phyloP scores from a whole-genome alignment of 2,113 vertebrate species.

The Microcebus lehilahytsara region DNA sequence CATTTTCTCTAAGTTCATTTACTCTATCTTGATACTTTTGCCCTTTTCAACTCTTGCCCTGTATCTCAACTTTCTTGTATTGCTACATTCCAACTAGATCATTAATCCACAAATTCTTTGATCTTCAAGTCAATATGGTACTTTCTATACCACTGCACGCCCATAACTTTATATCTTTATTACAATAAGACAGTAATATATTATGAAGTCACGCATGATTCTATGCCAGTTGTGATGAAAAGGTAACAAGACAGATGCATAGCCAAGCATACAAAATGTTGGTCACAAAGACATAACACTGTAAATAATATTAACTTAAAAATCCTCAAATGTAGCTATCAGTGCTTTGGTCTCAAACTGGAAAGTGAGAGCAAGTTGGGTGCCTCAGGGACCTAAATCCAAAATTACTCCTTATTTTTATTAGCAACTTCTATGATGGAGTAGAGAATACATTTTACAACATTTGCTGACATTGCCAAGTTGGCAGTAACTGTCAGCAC shows the following conservation, averaged over 20 bases:
- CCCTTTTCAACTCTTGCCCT: background rate
- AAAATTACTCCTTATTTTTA: conserved; percentile 34
- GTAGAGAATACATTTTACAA: conserved; percentile 22
- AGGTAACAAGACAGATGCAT: background rate
- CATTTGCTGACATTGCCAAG: background rate
- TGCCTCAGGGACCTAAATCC: background rate
- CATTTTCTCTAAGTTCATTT: conserved; percentile 5
- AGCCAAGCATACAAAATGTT: background rate
- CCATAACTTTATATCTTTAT: background rate
- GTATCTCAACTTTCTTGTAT: conserved; percentile 7
- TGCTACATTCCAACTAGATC: background rate
- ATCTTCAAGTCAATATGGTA: background rate
- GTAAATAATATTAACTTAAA: conserved; percentile 12
- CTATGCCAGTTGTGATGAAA: background rate
- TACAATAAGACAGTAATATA: conserved; percentile 7
- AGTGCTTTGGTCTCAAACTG: conserved; percentile 8
- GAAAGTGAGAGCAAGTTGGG: background rate
- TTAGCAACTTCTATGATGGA: conserved; percentile 20
- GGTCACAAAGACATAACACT: background rate
- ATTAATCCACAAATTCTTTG: background rate
- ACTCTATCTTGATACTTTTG: background rate
- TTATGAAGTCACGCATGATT: background rate
- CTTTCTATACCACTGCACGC: background rate
- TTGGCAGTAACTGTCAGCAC: conserved; percentile 3
- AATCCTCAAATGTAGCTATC: background rate